phyloP scores from a whole-genome alignment of 2,888 invertebrate genomes.

The Hirtodrosophila alboralis region DNA sequence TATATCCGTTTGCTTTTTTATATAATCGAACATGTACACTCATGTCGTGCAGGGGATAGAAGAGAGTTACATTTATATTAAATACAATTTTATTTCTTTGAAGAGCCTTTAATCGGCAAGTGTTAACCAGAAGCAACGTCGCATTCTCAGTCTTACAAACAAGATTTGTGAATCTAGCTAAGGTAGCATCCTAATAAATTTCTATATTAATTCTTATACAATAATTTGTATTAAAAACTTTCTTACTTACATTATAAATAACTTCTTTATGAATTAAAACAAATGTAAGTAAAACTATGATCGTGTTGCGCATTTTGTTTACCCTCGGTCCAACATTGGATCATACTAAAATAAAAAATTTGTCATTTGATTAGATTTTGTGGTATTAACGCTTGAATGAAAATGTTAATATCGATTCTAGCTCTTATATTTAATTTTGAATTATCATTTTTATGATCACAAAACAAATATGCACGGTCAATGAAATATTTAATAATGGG shows the following conservation, averaged over 20 bases:
- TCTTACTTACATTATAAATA: conserved; percentile 1
- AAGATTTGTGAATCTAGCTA: conserved; percentile 17
- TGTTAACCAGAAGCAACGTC: conserved; percentile 6
- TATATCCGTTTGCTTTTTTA: conserved; percentile 27
- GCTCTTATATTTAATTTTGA: too few relatives aligned
- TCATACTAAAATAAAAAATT: too few relatives aligned
- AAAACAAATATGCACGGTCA: too few relatives aligned
- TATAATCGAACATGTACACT: neutral
- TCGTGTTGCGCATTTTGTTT: too few relatives aligned
- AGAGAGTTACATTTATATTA: conserved; percentile 4
- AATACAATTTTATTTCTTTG: conserved; percentile 6
- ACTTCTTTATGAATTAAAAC: neutral
- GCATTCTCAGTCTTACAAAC: conserved; percentile 10
- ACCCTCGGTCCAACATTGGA: too few relatives aligned
- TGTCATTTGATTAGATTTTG: too few relatives aligned
- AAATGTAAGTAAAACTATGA: too few relatives aligned
- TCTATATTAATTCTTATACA: neutral
- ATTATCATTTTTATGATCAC: too few relatives aligned
- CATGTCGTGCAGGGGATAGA: conserved; percentile 5
- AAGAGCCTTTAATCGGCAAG: conserved; percentile 16
- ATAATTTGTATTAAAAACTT: neutral
- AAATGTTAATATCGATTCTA: too few relatives aligned
- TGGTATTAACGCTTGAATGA: too few relatives aligned
- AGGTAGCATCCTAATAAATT: neutral
- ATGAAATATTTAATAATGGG: too few relatives aligned